Evolutionary conservation across 2,113 vertebrate genomes (phyloP).

Genomic region (Ibidorhyncha struthersii): DNA sequence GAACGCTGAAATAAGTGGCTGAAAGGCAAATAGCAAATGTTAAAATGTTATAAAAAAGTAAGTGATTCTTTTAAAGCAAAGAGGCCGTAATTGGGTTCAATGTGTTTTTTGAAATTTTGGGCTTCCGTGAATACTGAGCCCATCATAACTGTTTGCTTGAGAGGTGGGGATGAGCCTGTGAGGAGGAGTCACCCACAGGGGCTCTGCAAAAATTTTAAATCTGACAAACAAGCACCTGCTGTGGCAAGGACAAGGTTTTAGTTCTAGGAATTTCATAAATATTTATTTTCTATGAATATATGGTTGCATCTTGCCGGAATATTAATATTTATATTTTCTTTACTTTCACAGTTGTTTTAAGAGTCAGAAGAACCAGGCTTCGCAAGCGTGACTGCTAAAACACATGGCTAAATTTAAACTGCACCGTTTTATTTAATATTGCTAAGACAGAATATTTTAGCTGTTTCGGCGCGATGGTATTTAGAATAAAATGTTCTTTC

Average conservation of each 20-base stretch:
- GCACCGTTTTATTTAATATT: not conserved
- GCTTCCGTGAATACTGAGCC: not conserved
- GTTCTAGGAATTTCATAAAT: not conserved
- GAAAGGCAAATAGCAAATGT: not conserved
- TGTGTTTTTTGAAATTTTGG: not conserved
- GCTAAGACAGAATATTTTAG: slow-evolving; percentile 37
- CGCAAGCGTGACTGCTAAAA: not conserved
- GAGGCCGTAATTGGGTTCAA: not conserved
- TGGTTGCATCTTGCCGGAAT: not conserved
- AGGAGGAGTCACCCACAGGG: not conserved
- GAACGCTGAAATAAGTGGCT: not conserved
- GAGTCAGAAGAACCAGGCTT: not conserved
- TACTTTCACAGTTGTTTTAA: slow-evolving; percentile 8
- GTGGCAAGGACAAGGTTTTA: not conserved
- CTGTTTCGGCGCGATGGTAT: not conserved
- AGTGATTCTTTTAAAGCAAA: not conserved
- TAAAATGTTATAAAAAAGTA: not conserved
- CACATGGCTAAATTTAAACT: slow-evolving; percentile 21
- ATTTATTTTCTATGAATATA: not conserved
- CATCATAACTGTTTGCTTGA: not conserved
- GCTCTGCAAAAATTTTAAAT: not conserved
- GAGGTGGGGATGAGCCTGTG: not conserved
- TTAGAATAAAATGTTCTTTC: slow-evolving; percentile 37
- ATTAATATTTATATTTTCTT: slow-evolving; percentile 15
- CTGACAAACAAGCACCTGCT: not conserved